A percentile compares a stretch with the other conserved stretches of the same genome.
Evolutionary conservation across 2,797 vertebrate genomes (phyloP).

Genomic region (Cossypha niveicapilla): DNA sequence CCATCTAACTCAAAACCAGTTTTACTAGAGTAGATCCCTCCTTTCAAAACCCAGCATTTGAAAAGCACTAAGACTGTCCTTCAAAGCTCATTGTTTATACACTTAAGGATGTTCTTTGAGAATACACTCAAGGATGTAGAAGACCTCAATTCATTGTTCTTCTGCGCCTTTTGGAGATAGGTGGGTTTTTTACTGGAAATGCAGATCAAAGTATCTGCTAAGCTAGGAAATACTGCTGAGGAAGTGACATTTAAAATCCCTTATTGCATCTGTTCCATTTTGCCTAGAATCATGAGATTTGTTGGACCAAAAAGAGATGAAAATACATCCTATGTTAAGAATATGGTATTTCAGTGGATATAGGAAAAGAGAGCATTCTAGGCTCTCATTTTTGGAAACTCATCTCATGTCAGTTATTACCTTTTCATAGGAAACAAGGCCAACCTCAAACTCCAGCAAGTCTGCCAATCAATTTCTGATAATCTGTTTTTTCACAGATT

Average conservation of each 20-base stretch:
- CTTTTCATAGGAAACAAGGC: neutral
- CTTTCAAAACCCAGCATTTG: neutral
- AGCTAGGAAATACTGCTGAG: neutral
- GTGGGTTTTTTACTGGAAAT: accelerated
- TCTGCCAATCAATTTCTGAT: neutral
- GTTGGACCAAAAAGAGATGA: neutral
- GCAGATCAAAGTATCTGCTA: accelerated
- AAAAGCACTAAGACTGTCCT: neutral
- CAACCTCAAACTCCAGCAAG: neutral
- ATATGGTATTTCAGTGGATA: neutral
- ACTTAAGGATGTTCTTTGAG: neutral
- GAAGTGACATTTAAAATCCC: neutral
- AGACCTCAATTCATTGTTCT: neutral
- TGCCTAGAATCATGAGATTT: neutral
- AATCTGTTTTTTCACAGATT: neutral
- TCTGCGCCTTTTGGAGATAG: accelerated
- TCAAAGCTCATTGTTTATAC: neutral
- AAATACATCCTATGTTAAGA: neutral
- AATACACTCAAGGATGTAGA: neutral
- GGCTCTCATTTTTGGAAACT: neutral
- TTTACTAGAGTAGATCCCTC: neutral
- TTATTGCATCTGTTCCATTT: neutral
- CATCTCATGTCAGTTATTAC: neutral
- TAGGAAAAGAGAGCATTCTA: neutral
- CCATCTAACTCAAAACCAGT: neutral